Conservation (phyloP, 2,797 vertebrate genomes). For the Selene dorsalis region DNA sequence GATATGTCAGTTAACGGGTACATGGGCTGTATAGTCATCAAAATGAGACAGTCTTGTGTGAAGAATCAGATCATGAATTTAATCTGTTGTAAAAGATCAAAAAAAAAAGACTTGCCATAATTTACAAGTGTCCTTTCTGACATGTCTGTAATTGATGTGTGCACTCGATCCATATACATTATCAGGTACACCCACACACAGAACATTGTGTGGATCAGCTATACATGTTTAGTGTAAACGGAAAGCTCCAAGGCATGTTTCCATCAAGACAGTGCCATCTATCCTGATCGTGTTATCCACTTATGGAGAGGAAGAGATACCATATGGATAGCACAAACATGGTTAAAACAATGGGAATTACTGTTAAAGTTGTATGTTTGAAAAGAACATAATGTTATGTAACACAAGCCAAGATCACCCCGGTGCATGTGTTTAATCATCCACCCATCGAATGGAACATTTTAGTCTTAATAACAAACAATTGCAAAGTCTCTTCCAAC, state of each 20-base stretch:
- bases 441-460: neutral
- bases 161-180: too few relatives aligned
- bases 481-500: neutral
- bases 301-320: constrained; percentile 70
- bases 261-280: constrained; percentile 31
- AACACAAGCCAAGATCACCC: neutral
- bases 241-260: constrained; percentile 43
- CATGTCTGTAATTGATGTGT: too few relatives aligned
- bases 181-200: constrained; percentile 4
- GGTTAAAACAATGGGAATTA: constrained; percentile 31
- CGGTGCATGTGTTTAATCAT: neutral
- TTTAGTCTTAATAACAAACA: neutral
- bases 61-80: neutral
- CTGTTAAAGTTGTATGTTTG: constrained; percentile 15
- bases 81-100: neutral
- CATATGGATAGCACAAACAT: constrained; percentile 54
- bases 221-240: constrained; percentile 31
- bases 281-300: constrained; percentile 61
- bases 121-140: neutral
- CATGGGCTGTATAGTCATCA: neutral
- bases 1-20: neutral
- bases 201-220: constrained; percentile 14
- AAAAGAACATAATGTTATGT: constrained; percentile 20
- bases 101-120: neutral
- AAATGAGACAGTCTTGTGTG: neutral